These are phyloP conservation scores for Hippoglossus stenolepis DNA, from an alignment of 2,113 vertebrate species.

Conservation along the genomic window DNA sequence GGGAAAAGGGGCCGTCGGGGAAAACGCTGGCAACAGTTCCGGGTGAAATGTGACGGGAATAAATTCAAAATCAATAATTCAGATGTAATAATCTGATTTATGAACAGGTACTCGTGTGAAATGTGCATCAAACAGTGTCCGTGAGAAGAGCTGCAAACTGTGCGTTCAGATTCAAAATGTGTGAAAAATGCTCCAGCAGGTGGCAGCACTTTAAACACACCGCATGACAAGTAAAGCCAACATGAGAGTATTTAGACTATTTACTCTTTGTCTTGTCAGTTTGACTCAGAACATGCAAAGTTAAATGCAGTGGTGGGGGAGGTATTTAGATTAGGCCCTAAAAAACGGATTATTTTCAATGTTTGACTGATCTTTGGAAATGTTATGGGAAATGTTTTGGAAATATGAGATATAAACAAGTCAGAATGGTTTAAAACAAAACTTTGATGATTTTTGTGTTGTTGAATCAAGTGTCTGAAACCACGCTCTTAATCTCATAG, in stretches of 20 bases:
- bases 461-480: too few relatives aligned
- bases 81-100: neutral
- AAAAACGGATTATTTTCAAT: too few relatives aligned
- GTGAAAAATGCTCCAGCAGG: constrained; percentile 31
- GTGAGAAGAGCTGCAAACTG: neutral
- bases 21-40: constrained; percentile 43
- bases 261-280: neutral
- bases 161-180: neutral
- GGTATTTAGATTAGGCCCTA: too few relatives aligned
- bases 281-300: neutral
- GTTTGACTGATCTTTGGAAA: too few relatives aligned
- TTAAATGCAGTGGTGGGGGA: too few relatives aligned
- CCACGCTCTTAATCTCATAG: too few relatives aligned
- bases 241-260: neutral
- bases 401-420: too few relatives aligned
- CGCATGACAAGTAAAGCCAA: neutral
- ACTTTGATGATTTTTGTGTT: too few relatives aligned
- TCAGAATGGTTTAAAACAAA: too few relatives aligned
- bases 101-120: neutral
- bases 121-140: accelerated
- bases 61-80: neutral
- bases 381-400: too few relatives aligned
- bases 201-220: constrained; percentile 38
- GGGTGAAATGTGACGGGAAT: neutral
- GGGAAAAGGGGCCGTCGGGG: constrained; percentile 35